Evolutionary conservation across 2,797 vertebrate genomes (phyloP), one percentile per base, ranked within the genome.

Genomic region (Cyclura pinguis): DNA sequence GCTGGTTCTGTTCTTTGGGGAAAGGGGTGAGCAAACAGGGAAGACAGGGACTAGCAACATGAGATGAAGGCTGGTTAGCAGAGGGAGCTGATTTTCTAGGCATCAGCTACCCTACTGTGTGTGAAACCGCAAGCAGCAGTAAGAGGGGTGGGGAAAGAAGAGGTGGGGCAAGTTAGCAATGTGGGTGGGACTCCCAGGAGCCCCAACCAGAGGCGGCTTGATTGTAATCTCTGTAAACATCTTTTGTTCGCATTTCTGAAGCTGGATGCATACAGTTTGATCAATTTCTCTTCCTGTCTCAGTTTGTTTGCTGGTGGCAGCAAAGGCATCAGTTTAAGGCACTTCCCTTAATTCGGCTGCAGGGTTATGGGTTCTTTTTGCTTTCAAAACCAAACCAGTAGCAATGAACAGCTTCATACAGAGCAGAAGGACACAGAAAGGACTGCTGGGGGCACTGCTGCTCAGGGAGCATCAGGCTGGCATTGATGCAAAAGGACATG

Each of bases 81-180:
- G 94, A 96, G 94, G 88, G 93, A 92, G 96, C 96, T 93, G 78
- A 2, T 94, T 95, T 96, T 95, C 90, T 93, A 96, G 96, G 62
- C 80, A 62, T 76, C 12, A 87, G 80, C 85, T 78, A 69, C 82
- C 90, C 81, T 87, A 81, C 29, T 18, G 35, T 84, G 80, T 57
- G 81, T 87, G 69, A 52, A 84, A 67, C 52, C 73, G 76, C 76
- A 72, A 59, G 89, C 12, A 95, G 96, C 96, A 96, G 93, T 94
- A 94, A 92, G 12, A 20, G 38, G 6, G 35, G 57, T 29, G 87
- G 57, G n/a, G 90, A 18, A 76, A 20, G 67, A 42, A 20, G 42
- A 16, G 55, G 52, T 78, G 77, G 24, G 69, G 29, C 32, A 32
- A 64, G 29, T 78, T 47, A 84, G 90, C 50, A 47, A 84, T 24